Percentiles rank a stretch among this genome's conserved stretches.
These are phyloP conservation scores for Indri indri DNA, from an alignment of 2,113 vertebrate genomes.

Conservation along the genomic window DNA sequence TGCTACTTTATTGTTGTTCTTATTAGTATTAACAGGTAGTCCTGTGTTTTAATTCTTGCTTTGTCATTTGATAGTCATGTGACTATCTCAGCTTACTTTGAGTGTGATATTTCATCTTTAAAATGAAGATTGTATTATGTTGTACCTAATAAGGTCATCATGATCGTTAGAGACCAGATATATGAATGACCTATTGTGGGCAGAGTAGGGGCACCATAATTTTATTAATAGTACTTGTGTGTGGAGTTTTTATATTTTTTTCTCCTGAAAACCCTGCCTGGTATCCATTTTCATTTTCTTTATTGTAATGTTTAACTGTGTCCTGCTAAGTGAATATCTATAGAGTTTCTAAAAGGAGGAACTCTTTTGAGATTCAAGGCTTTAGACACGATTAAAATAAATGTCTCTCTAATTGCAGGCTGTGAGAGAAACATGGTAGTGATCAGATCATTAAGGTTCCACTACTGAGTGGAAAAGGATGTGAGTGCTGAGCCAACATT, in stretches of 20 bases:
- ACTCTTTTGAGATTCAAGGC: neutral
- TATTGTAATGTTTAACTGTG: neutral
- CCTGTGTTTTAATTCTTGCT: neutral
- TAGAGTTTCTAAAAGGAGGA: conserved; percentile 13
- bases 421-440: neutral
- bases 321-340: neutral
- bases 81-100: neutral
- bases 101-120: neutral
- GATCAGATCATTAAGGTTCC: neutral
- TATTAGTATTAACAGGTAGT: neutral
- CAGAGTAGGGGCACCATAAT: neutral
- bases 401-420: neutral
- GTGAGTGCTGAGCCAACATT: neutral
- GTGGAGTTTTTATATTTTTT: neutral
- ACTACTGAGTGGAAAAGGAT: neutral
- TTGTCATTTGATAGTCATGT: neutral
- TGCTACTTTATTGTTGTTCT: neutral
- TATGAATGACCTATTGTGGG: neutral
- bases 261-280: neutral
- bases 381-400: neutral
- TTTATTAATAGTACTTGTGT: neutral
- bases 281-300: neutral
- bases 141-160: neutral
- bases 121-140: neutral
- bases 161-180: neutral